Evolutionary conservation across 2,888 invertebrate species (phyloP).

Genomic region (Lutraria lutraria): DNA sequence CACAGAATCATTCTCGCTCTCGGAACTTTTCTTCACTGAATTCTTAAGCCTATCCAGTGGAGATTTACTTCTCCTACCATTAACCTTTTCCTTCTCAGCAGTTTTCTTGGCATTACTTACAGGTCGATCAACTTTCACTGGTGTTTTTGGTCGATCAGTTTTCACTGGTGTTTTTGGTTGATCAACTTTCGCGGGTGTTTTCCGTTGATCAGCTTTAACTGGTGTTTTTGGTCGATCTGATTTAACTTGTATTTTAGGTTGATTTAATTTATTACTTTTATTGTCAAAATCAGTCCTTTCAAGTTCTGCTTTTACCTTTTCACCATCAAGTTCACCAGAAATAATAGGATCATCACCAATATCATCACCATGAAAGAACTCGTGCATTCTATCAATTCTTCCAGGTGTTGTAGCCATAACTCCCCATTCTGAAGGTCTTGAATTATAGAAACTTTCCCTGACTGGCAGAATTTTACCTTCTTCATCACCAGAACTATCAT

Average conservation of each 20-base stretch:
- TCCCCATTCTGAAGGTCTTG: slow-evolving; percentile 52
- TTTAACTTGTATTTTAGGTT: slow-evolving; percentile 7
- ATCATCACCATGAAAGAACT: slow-evolving; percentile 61
- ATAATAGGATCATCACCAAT: slow-evolving; percentile 58
- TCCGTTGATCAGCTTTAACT: not conserved
- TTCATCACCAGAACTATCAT: slow-evolving; percentile 57
- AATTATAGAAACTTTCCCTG: slow-evolving; percentile 45
- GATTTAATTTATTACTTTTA: slow-evolving; percentile 18
- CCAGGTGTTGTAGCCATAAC: slow-evolving; percentile 47
- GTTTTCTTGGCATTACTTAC: slow-evolving; percentile 40
- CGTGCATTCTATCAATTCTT: slow-evolving; percentile 61
- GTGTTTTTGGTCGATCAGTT: not conserved
- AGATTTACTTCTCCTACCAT: slow-evolving; percentile 44
- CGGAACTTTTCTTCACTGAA: slow-evolving; percentile 50
- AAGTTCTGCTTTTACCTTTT: slow-evolving; percentile 50
- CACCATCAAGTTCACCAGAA: slow-evolving; percentile 55
- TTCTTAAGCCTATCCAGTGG: slow-evolving; percentile 50
- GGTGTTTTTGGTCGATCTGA: slow-evolving; percentile 19
- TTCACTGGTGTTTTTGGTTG: slow-evolving; percentile 13
- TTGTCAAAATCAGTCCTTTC: slow-evolving; percentile 41
- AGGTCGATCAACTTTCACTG: not conserved
- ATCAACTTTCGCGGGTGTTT: slow-evolving; percentile 24
- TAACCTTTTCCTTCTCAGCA: slow-evolving; percentile 17
- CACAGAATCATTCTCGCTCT: slow-evolving; percentile 63
- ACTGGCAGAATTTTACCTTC: slow-evolving; percentile 33